These are phyloP conservation scores for Eulimnadia texana DNA, from an alignment of 1,140 invertebrate species.

Conservation along the genomic window DNA sequence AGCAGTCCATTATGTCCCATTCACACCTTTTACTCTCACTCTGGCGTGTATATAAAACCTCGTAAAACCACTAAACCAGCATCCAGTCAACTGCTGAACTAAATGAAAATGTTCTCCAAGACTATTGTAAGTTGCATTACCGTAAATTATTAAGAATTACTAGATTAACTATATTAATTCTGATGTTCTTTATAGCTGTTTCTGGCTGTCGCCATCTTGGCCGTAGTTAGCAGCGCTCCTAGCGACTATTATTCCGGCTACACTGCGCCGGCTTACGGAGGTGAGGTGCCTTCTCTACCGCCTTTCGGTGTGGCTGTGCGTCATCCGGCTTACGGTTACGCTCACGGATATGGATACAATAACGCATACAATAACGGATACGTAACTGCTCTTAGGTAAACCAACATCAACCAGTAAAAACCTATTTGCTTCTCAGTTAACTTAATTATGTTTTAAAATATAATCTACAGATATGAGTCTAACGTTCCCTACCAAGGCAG, in stretches of 20 bases:
- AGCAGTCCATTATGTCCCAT: too few species aligned
- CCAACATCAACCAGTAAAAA: not conserved
- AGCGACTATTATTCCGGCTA: not conserved
- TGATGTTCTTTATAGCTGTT: not conserved
- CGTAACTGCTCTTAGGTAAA: constrained; percentile 3
- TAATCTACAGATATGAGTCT: constrained; percentile 12
- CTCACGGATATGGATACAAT: not conserved
- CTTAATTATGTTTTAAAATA: not conserved
- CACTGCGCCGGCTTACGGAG: not conserved
- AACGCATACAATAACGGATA: constrained; percentile 6
- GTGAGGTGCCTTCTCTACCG: not conserved
- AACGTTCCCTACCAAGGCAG: constrained; percentile 2
- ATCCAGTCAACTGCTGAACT: too few species aligned
- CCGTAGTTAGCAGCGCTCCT: not conserved
- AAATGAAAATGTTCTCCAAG: too few species aligned
- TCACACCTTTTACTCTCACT: too few species aligned
- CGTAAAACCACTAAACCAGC: too few species aligned
- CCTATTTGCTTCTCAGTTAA: not conserved
- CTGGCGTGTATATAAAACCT: too few species aligned
- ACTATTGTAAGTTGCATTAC: too few species aligned
- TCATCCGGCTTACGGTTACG: constrained; percentile 4
- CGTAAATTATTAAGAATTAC: not conserved
- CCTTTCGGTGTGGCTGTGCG: not conserved
- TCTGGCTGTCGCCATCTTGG: not conserved
- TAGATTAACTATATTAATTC: not conserved